Evolutionary conservation across 2,113 vertebrate species (phyloP).

Genomic region (Isurus oxyrinchus): DNA sequence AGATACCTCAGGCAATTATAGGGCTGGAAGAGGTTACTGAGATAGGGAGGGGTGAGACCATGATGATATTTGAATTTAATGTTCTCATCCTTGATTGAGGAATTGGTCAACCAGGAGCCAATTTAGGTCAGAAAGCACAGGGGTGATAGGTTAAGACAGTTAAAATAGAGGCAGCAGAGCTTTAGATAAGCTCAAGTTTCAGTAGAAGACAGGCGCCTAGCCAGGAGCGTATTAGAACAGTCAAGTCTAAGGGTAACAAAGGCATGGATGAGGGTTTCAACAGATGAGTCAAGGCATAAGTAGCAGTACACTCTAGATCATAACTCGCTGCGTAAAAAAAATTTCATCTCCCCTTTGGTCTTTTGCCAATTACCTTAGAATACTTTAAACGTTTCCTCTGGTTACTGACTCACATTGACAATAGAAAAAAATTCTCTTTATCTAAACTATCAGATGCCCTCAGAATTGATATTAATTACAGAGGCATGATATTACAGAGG

Average conservation of each 20-base stretch:
- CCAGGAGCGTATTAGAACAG: not conserved
- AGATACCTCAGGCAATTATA: no score
- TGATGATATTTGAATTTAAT: not conserved
- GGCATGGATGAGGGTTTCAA: not conserved
- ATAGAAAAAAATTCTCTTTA: not conserved
- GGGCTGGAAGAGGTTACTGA: no score
- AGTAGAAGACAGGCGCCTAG: not conserved
- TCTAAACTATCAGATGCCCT: not conserved
- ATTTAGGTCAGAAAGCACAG: not conserved
- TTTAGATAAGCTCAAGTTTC: not conserved
- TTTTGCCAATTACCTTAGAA: not conserved
- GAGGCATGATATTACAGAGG: no score
- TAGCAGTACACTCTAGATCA: not conserved
- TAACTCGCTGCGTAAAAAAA: not conserved
- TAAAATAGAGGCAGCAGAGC: not conserved
- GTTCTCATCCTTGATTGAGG: not conserved
- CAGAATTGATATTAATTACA: not conserved
- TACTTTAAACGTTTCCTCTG: not conserved
- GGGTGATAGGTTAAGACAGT: not conserved
- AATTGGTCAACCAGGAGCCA: not conserved
- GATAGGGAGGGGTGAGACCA: not conserved
- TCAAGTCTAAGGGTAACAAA: not conserved
- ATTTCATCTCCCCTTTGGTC: not conserved
- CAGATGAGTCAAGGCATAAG: not conserved
- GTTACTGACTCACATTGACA: not conserved